A percentile compares a stretch with the other conserved stretches of the same genome.
These are phyloP conservation scores for Ips typographus DNA, from an alignment of 1,140 invertebrate species.

Conservation along the genomic window DNA sequence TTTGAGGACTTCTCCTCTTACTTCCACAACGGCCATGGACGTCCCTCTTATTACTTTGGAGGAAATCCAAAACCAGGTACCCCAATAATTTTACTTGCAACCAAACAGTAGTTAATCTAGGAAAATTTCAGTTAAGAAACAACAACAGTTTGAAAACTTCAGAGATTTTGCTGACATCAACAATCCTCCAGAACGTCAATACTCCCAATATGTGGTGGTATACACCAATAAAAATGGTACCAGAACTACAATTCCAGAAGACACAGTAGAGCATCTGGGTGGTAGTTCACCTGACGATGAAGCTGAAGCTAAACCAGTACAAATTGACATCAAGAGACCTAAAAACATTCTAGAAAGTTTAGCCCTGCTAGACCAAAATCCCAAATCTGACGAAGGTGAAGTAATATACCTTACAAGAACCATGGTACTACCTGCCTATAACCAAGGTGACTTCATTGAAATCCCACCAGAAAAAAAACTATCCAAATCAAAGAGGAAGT, in stretches of 20 bases:
- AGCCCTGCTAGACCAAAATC: slow-evolving; percentile 63
- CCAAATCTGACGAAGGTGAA: slow-evolving; percentile 28
- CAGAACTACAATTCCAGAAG: slow-evolving; percentile 6
- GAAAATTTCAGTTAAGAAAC: slow-evolving; percentile 48
- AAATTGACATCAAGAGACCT: slow-evolving; percentile 57
- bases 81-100: neutral
- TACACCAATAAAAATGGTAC: slow-evolving; percentile 69
- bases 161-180: slow-evolving; percentile 87
- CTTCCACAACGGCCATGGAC: slow-evolving; percentile 68
- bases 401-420: slow-evolving; percentile 1
- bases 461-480: slow-evolving; percentile 56
- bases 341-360: slow-evolving; percentile 82
- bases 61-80: slow-evolving; percentile 58
- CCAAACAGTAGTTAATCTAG: neutral
- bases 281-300: neutral
- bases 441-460: slow-evolving; percentile 34
- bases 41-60: slow-evolving; percentile 55
- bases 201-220: slow-evolving; percentile 78
- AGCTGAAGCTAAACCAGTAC: slow-evolving; percentile 29
- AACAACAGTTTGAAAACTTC: slow-evolving; percentile 83
- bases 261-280: neutral
- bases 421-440: slow-evolving; percentile 32
- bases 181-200: slow-evolving; percentile 75
- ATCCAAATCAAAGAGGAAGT: slow-evolving; percentile 66
- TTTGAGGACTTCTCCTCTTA: slow-evolving; percentile 54